Conservation (phyloP, 1,140 invertebrate genomes). For the Gonioctena quinquepunctata region DNA sequence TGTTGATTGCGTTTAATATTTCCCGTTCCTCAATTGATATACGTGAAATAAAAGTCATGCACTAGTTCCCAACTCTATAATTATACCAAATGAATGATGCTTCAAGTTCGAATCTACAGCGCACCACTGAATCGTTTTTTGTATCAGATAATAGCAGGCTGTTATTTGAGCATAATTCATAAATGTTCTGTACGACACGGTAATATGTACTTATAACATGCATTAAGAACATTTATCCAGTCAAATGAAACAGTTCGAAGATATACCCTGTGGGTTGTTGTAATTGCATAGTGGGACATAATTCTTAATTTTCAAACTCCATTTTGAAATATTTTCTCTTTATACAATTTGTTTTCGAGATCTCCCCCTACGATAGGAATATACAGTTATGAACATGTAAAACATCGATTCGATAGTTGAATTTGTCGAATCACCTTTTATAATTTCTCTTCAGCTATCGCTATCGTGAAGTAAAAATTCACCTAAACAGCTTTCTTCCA, state of each 20-base stretch:
- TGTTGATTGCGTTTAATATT: no score
- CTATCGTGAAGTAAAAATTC: no score
- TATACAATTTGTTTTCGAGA: no score
- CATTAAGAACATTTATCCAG: slow-evolving; percentile 11
- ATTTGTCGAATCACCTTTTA: no score
- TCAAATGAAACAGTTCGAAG: not conserved
- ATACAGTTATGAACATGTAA: no score
- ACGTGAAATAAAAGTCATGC: not conserved
- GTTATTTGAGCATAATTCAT: slow-evolving; percentile 8
- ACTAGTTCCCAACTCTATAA: slow-evolving; percentile 2
- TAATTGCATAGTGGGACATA: not conserved
- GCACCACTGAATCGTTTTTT: not conserved
- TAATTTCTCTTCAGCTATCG: no score
- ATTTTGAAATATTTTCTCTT: no score
- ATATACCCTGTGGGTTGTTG: not conserved
- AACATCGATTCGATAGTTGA: no score
- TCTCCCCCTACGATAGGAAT: no score
- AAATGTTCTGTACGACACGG: not conserved
- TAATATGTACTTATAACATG: slow-evolving; percentile 9
- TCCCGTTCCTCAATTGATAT: not conserved
- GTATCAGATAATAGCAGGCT: slow-evolving; percentile 10
- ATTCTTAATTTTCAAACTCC: no score
- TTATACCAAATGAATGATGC: not conserved
- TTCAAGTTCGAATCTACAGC: not conserved
- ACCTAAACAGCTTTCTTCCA: no score